Evolutionary conservation across 2,888 invertebrate genomes (phyloP), one percentile per base, ranked within the genome.

Genomic region (Rosalia funebris): DNA sequence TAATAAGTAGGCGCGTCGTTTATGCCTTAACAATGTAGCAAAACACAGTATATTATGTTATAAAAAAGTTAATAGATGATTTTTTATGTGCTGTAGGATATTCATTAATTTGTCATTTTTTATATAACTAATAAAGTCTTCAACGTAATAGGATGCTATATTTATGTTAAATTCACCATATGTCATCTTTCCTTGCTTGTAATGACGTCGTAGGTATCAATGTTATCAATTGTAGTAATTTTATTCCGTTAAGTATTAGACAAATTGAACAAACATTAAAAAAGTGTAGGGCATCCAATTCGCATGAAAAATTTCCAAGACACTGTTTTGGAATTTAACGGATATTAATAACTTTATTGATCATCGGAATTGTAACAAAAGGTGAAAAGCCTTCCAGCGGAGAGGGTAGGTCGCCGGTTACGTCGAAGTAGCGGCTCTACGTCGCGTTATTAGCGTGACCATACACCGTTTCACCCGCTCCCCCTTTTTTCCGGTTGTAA

Each of bases 401-500:
- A 14, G 5, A 20, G 44, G 44, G 25, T 20, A 14, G 12, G 20
- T n/a, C 44, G 44, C 12, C 25, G 2, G 20, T 44, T 12, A 41
- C 41, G 41, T 19, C 19, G 12, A 19, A 20, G 11, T 44, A 9
- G 16, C 44, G 44, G 20, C 34, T 34, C 25, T 9, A 25, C 34
- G 25, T 25, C 7, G 25, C 25, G 25, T 25, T 16, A 39, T 39
- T 50, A 25, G 50, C 50, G 50, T 50, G 50, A 50, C 50, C 50
- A 14, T 39, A 50, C 12, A 48, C 48, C 14, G 20, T 48, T 36
- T 48, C 32, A 41, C 36, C 12, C 36, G 11, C 47, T 34, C 17
- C 50, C 50, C 50, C 42, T 34, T 34, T 42, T 41, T 15, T 47
- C 32, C 25, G 46, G 47, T 48, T 47, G 25, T 20, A 42, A 44